A percentile compares a stretch with the other conserved stretches of the same genome.
Conservation (phyloP, 1,140 invertebrate species). For the Coelopa frigida region DNA sequence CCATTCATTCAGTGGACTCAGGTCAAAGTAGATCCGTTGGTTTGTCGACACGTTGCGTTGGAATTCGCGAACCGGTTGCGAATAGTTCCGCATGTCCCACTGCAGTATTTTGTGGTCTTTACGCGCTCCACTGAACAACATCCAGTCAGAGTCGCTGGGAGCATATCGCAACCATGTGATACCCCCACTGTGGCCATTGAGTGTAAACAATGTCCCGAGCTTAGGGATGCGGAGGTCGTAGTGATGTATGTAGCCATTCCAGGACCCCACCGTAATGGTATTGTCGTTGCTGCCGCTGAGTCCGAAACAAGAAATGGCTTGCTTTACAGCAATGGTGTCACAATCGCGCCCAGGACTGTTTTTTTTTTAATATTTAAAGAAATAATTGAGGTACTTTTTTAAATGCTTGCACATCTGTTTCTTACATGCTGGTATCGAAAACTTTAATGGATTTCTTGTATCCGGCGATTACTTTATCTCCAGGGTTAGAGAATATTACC, state of each 20-base stretch:
- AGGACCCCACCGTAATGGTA: conserved; percentile 53
- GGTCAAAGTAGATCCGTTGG: conserved; percentile 85
- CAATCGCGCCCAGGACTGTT: conserved; percentile 66
- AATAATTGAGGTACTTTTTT: background rate
- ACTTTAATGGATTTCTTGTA: conserved; percentile 78
- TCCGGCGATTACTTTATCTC: conserved; percentile 73
- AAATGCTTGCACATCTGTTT: background rate
- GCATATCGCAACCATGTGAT: conserved; percentile 82
- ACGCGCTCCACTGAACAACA: conserved; percentile 75
- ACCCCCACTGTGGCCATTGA: conserved; percentile 60
- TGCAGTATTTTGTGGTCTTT: conserved; percentile 67
- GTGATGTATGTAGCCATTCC: conserved; percentile 50
- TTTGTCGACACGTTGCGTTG: conserved; percentile 74
- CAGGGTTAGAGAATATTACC: conserved; percentile 66
- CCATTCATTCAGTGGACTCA: conserved; percentile 60
- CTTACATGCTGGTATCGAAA: conserved; percentile 65
- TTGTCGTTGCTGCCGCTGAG: conserved; percentile 47
- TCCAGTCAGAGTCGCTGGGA: conserved; percentile 49
- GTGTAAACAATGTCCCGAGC: conserved; percentile 50
- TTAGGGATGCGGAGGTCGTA: conserved; percentile 47
- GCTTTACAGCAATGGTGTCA: conserved; percentile 54
- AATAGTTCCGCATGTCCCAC: conserved; percentile 88
- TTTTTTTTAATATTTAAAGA: background rate
- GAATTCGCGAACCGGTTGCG: conserved; percentile 59
- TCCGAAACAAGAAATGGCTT: conserved; percentile 53